These are phyloP conservation scores for Callionymus lyra DNA, from an alignment of 2,113 vertebrate species.

Conservation along the genomic window DNA sequence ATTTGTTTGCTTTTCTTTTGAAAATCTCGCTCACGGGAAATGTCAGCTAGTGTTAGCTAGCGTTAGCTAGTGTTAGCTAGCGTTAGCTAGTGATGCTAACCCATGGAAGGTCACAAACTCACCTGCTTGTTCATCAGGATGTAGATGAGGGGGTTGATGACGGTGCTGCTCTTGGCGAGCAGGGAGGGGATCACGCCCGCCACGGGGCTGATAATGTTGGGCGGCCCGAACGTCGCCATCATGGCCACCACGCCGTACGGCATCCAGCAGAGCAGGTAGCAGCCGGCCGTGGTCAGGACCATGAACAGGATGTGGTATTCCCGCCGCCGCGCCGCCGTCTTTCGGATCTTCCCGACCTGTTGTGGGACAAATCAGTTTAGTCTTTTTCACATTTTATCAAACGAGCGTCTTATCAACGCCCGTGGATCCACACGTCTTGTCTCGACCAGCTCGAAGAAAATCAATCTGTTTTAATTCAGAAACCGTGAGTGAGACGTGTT, in stretches of 20 bases:
- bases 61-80: too few relatives aligned
- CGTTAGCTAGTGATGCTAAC: too few relatives aligned
- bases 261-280: slow-evolving; percentile 76
- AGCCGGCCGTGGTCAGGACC: slow-evolving; percentile 73
- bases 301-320: slow-evolving; percentile 76
- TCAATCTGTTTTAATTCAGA: too few relatives aligned
- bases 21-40: too few relatives aligned
- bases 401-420: too few relatives aligned
- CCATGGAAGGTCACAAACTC: slow-evolving; percentile 3
- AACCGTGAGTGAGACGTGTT: too few relatives aligned
- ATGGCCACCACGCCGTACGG: slow-evolving; percentile 75
- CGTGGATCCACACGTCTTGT: too few relatives aligned
- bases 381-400: too few relatives aligned
- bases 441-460: too few relatives aligned
- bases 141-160: slow-evolving; percentile 80
- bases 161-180: slow-evolving; percentile 80
- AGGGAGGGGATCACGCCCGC: slow-evolving; percentile 73
- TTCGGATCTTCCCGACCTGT: slow-evolving; percentile 74
- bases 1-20: too few relatives aligned
- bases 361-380: too few relatives aligned
- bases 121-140: slow-evolving; percentile 81
- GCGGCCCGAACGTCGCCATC: slow-evolving; percentile 73
- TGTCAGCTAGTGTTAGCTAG: too few relatives aligned
- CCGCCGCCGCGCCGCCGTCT: slow-evolving; percentile 64
- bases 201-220: slow-evolving; percentile 66